phyloP scores from a whole-genome alignment of 2,797 vertebrate genomes.

The Limnodromus scolopaceus region DNA sequence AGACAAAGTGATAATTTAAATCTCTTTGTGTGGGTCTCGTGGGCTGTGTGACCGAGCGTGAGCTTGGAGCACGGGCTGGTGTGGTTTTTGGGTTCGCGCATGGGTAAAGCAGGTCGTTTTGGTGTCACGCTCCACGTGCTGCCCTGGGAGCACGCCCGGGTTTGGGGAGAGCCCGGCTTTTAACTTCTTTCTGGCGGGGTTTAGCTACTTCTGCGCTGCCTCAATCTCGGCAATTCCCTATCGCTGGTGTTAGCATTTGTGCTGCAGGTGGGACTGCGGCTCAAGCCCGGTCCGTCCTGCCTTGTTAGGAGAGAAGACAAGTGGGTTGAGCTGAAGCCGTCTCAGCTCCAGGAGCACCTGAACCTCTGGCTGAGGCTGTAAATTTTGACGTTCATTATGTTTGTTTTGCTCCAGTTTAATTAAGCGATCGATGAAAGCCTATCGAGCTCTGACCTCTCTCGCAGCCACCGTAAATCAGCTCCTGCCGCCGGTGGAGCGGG shows the following conservation, averaged over 20 bases:
- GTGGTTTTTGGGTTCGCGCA: fast-evolving
- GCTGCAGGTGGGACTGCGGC: not conserved
- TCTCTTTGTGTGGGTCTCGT: conserved; percentile 54
- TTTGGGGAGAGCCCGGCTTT: fast-evolving
- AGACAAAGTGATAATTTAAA: conserved; percentile 71
- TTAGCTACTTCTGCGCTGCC: not conserved
- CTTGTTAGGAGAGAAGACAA: not conserved
- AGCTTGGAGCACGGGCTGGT: not conserved
- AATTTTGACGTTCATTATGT: conserved; percentile 47
- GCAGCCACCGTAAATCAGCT: conserved; percentile 48
- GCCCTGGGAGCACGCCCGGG: fast-evolving
- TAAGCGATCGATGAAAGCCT: conserved; percentile 62
- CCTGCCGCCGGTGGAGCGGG: not conserved
- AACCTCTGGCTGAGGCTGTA: not conserved
- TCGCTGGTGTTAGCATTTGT: fast-evolving
- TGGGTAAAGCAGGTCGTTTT: not conserved
- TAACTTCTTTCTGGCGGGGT: not conserved
- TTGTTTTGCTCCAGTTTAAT: conserved; percentile 70
- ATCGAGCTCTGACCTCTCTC: conserved; percentile 59
- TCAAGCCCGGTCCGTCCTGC: fast-evolving
- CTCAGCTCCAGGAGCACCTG: conserved; percentile 1
- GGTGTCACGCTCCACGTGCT: not conserved
- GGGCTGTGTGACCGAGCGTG: conserved; percentile 54
- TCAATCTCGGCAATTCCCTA: fast-evolving
- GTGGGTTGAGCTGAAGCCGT: not conserved